These are phyloP conservation scores for Apteryx mantelli DNA, from an alignment of 2,113 vertebrate species.

Conservation along the genomic window DNA sequence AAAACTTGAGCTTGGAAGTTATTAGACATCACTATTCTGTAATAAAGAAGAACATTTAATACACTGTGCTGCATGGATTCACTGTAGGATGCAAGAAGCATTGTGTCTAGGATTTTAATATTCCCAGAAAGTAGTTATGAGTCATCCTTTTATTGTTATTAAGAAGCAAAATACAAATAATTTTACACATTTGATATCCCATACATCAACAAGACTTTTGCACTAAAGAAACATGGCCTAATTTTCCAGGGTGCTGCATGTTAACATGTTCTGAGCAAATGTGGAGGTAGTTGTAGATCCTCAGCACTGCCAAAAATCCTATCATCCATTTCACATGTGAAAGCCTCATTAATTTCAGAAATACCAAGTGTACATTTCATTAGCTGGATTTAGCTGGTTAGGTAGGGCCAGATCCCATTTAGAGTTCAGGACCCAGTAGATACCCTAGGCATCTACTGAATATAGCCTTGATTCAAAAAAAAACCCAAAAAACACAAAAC, in stretches of 20 bases:
- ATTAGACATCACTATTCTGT: slow-evolving; percentile 55
- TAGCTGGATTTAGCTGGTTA: neutral
- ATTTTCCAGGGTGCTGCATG: slow-evolving; percentile 22
- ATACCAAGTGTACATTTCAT: neutral
- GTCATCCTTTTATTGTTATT: slow-evolving; percentile 55
- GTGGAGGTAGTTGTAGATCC: neutral
- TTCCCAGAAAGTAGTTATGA: slow-evolving; percentile 62
- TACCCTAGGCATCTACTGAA: neutral
- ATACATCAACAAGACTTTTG: slow-evolving; percentile 44
- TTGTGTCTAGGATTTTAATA: slow-evolving; percentile 50
- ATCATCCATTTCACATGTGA: neutral
- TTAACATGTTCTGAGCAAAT: neutral
- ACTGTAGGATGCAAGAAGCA: neutral
- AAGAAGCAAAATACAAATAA: slow-evolving; percentile 58
- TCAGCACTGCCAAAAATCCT: slow-evolving; percentile 40
- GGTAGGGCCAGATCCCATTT: neutral
- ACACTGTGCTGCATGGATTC: slow-evolving; percentile 9
- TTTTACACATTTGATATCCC: slow-evolving; percentile 55
- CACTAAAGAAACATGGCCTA: slow-evolving; percentile 54
- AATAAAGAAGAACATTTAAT: slow-evolving; percentile 61
- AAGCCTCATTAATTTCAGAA: slow-evolving; percentile 29
- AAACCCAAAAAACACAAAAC: no score
- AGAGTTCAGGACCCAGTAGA: neutral
- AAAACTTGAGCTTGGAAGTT: slow-evolving; percentile 52
- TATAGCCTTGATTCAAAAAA: neutral